Base-by-base conservation (phyloP, 2,888 invertebrate genomes). In the Stenchaetothrips biformis region DNA sequence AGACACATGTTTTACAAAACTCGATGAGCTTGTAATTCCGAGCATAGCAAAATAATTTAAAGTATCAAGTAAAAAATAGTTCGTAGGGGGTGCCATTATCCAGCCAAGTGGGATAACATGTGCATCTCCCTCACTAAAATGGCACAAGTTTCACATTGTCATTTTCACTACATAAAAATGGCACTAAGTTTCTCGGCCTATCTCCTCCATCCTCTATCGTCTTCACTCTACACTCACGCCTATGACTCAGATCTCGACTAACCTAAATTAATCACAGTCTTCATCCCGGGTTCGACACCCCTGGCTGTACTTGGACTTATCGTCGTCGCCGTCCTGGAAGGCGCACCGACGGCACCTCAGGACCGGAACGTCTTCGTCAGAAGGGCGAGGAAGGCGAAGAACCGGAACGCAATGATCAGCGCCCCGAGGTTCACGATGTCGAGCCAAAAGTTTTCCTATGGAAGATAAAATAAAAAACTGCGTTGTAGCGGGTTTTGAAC, bases 301-400 rank as follows among this genome's bases (percentile, higher is more conserved):
- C 37, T 37, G 37, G 37, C 37, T 37, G 37, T 37, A 37, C 37
- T 37, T 59, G 4, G 59, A 13, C 59, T 59, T 6, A 2, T 18
- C 2, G 59, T 18, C 59, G 59, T 59, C 59, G 59, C 59, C 59
- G 59, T 18, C 18, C 59, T 13, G 53, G 53, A 53, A 53, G 53
- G 53, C 11, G 11, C 53, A 53, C 53, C 13, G 53, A 53, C 13
- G 53, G 13, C 8, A 18, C 25, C 67, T 25, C 25, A 74, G 2
- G 67, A 74, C 18, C 91, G 89, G 79, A 90, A 90, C 25, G 94
- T 91, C 85, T 93, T 92, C 83, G 89, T 86, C 11, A 95, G 86
- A 0, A 97, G 88, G 0, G 93, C 92, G 77, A 95, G 85, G 87
- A 93, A 96, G 0, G 96, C 95, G 8, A 94, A 86, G 13, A 93